These are phyloP conservation scores for Anthopleura xanthogrammica DNA, from an alignment of 92 coral and sea anemone species.

Conservation along the genomic window DNA sequence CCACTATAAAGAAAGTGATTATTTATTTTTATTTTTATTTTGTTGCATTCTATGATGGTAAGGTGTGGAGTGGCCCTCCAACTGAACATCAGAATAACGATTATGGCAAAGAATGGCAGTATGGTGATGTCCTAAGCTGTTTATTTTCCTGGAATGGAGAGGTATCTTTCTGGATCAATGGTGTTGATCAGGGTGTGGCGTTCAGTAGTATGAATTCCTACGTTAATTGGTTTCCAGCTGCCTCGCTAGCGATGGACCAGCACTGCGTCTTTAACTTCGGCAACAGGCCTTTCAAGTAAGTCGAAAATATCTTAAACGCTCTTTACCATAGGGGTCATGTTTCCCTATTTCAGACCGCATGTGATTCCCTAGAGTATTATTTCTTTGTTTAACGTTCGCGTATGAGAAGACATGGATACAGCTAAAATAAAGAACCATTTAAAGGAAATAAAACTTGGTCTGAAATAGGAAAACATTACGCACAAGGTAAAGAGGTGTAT, in stretches of 20 bases:
- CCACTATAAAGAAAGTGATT: too few species aligned
- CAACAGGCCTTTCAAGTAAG: slow-evolving; percentile 79
- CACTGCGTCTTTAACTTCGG: slow-evolving; percentile 95
- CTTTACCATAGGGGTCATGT: too few species aligned
- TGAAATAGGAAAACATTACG: too few species aligned
- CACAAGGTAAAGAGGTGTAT: too few species aligned
- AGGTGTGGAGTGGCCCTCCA: slow-evolving; percentile 93
- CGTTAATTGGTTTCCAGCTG: slow-evolving; percentile 90
- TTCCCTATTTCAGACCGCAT: too few species aligned
- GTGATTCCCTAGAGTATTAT: too few species aligned
- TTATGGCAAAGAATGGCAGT: slow-evolving; percentile 89
- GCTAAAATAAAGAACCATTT: too few species aligned
- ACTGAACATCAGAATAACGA: slow-evolving; percentile 84
- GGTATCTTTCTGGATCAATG: slow-evolving; percentile 91
- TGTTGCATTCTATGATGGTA: too few species aligned
- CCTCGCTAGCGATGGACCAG: slow-evolving; percentile 95
- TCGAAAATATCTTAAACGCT: neutral
- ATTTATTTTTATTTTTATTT: too few species aligned
- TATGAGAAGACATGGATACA: too few species aligned
- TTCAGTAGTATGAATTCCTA: slow-evolving; percentile 69
- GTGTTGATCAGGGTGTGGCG: slow-evolving; percentile 89
- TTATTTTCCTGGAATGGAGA: slow-evolving; percentile 93
- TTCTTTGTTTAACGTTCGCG: too few species aligned
- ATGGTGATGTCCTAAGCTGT: slow-evolving; percentile 88
- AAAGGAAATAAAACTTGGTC: too few species aligned